These are phyloP conservation scores for Ernsta delagoae DNA, from an alignment of 2,888 invertebrate species.

Conservation along the genomic window DNA sequence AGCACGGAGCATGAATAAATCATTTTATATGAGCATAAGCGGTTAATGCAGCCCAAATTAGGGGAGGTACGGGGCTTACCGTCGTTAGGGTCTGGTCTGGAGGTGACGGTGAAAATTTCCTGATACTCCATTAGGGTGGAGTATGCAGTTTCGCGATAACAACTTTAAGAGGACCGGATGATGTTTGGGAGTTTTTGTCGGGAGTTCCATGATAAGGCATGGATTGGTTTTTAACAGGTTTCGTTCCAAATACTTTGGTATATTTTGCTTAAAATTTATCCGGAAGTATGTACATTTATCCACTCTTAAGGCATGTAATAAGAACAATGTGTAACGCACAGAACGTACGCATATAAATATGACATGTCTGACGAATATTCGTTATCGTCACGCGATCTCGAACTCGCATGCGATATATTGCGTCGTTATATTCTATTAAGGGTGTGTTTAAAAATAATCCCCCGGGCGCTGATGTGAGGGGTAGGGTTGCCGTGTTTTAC, in stretches of 20 bases:
- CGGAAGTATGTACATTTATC: too few species aligned
- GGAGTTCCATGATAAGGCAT: too few species aligned
- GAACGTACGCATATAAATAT: neutral
- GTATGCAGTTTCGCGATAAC: neutral
- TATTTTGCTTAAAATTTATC: too few species aligned
- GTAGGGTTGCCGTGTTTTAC: slow-evolving; percentile 23
- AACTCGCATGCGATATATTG: slow-evolving; percentile 42
- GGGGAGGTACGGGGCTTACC: slow-evolving; percentile 39
- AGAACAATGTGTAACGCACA: neutral
- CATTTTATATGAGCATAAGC: slow-evolving; percentile 69
- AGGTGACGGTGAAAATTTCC: slow-evolving; percentile 22
- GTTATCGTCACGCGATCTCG: slow-evolving; percentile 40
- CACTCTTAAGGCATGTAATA: neutral
- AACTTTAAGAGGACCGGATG: neutral
- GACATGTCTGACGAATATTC: slow-evolving; percentile 18
- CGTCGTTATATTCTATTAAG: slow-evolving; percentile 48
- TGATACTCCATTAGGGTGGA: neutral
- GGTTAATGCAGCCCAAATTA: slow-evolving; percentile 72
- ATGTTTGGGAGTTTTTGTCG: too few species aligned
- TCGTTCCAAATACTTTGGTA: too few species aligned
- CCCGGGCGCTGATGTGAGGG: slow-evolving; percentile 48
- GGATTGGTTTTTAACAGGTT: too few species aligned
- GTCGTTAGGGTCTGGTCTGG: slow-evolving; percentile 15
- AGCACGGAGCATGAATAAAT: slow-evolving; percentile 62
- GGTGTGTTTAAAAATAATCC: slow-evolving; percentile 49